Percentiles rank a stretch among this genome's conserved stretches.
Conservation (phyloP, 1,140 invertebrate species). For the Phthorimaea operculella region DNA sequence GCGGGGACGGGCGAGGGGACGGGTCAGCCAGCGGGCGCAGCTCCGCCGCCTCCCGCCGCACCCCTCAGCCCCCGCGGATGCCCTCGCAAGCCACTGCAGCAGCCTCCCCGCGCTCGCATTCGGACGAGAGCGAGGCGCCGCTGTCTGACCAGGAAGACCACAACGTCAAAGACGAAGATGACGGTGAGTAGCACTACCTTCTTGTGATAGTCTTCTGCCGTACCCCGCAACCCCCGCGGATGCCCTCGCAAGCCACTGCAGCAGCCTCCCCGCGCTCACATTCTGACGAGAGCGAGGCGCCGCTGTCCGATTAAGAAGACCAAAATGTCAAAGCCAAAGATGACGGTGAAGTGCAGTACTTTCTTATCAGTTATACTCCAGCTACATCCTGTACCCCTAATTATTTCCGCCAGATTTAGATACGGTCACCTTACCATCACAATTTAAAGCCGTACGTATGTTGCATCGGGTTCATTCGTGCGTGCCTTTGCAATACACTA, state of each 20-base stretch:
- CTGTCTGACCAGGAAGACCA: conserved; percentile 78
- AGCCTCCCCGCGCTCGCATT: conserved; percentile 73
- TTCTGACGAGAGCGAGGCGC: conserved; percentile 78
- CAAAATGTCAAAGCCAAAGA: conserved; percentile 86
- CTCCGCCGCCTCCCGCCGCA: conserved; percentile 66
- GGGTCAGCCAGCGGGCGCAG: conserved; percentile 69
- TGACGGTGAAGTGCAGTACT: conserved; percentile 71
- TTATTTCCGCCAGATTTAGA: too few species aligned
- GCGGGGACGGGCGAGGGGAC: conserved; percentile 61
- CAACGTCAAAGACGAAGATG: conserved; percentile 87
- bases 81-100: conserved; percentile 59
- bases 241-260: conserved; percentile 55
- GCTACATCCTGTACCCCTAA: too few species aligned
- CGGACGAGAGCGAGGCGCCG: conserved; percentile 77
- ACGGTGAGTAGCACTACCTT: conserved; percentile 71
- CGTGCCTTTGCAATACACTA: too few species aligned
- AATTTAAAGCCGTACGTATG: too few species aligned
- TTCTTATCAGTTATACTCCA: too few species aligned
- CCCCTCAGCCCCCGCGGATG: conserved; percentile 59
- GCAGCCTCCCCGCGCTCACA: conserved; percentile 73
- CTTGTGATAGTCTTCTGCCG: conserved; percentile 67
- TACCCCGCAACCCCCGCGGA: conserved; percentile 58
- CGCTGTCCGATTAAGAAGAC: conserved; percentile 77
- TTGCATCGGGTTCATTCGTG: too few species aligned
- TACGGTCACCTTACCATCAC: too few species aligned